Conservation (phyloP, 2,888 invertebrate species). For the Drosophila bunnanda region DNA sequence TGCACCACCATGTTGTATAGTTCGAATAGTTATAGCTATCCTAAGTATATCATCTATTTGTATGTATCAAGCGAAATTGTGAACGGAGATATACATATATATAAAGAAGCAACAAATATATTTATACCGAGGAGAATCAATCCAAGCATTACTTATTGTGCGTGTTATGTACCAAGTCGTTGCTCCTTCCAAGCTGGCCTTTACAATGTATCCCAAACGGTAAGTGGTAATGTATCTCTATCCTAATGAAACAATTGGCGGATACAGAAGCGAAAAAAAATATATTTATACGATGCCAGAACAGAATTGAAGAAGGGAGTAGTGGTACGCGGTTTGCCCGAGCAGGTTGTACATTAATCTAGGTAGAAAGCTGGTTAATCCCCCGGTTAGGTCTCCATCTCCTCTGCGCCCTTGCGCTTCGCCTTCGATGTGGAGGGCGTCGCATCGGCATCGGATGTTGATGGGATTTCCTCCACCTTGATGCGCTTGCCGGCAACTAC, state of each 20-base stretch:
- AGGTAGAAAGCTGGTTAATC: background rate
- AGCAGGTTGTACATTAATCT: background rate
- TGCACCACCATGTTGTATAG: constrained; percentile 38
- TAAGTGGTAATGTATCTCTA: background rate
- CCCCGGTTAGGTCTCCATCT: constrained; percentile 36
- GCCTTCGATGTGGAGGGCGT: constrained; percentile 35
- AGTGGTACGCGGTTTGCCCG: background rate
- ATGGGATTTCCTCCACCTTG: constrained; percentile 67
- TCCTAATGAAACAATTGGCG: background rate
- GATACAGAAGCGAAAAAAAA: background rate
- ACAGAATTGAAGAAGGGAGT: background rate
- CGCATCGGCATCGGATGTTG: constrained; percentile 50
- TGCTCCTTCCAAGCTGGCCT: background rate
- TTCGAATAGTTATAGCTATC: constrained; percentile 48
- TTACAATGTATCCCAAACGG: background rate
- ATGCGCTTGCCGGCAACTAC: constrained; percentile 81
- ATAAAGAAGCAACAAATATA: constrained; percentile 32
- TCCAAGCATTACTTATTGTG: background rate
- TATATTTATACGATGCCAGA: background rate
- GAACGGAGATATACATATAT: constrained; percentile 14
- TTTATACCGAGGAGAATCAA: constrained; percentile 30
- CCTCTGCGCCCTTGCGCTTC: constrained; percentile 45
- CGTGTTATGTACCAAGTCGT: no score
- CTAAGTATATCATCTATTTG: constrained; percentile 9
- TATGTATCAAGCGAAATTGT: constrained; percentile 22